These are phyloP conservation scores for Pegea sp. DNA, from an alignment of 23 tunicate species.

Conservation along the genomic window DNA sequence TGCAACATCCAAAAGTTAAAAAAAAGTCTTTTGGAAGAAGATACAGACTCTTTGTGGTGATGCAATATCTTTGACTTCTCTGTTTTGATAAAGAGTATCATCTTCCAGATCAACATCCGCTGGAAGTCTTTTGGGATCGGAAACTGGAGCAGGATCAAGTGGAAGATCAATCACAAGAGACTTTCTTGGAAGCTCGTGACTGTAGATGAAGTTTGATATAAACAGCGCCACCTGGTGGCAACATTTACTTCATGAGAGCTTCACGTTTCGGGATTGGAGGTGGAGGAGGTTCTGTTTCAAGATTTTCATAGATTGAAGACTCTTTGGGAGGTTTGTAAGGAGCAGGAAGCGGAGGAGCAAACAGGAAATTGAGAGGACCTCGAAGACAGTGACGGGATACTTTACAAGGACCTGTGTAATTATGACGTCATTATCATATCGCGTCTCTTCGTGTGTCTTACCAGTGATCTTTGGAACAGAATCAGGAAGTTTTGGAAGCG, in stretches of 20 bases:
- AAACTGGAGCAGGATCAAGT: too few species aligned
- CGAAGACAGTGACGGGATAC: slow-evolving; percentile 35
- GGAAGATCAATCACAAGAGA: too few species aligned
- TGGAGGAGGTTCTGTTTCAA: slow-evolving; percentile 5
- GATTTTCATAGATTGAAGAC: too few species aligned
- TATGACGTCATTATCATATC: not conserved
- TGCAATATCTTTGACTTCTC: slow-evolving; percentile 21
- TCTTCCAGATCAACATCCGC: slow-evolving; percentile 6
- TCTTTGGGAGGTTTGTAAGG: slow-evolving; percentile 1
- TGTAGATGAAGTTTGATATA: slow-evolving; percentile 1
- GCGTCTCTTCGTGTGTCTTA: not conserved
- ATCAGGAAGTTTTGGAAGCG: slow-evolving; percentile 68
- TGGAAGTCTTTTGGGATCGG: too few species aligned
- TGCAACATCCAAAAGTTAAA: slow-evolving; percentile 2
- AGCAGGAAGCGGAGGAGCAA: slow-evolving; percentile 39
- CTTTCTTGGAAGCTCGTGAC: not conserved
- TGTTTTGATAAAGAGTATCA: slow-evolving; percentile 10
- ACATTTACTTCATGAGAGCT: slow-evolving; percentile 10
- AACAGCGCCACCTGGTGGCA: slow-evolving; percentile 1
- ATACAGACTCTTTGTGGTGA: slow-evolving; percentile 23
- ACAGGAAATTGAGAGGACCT: slow-evolving; percentile 56
- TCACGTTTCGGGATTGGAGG: slow-evolving; percentile 45
- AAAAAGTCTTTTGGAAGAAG: not conserved
- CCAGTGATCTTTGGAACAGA: slow-evolving; percentile 91
- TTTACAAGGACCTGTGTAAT: slow-evolving; percentile 54